Evolutionary conservation across 2,113 vertebrate genomes (phyloP), one percentile per base, ranked within the genome.

Genomic region (Cyrtonyx montezumae): DNA sequence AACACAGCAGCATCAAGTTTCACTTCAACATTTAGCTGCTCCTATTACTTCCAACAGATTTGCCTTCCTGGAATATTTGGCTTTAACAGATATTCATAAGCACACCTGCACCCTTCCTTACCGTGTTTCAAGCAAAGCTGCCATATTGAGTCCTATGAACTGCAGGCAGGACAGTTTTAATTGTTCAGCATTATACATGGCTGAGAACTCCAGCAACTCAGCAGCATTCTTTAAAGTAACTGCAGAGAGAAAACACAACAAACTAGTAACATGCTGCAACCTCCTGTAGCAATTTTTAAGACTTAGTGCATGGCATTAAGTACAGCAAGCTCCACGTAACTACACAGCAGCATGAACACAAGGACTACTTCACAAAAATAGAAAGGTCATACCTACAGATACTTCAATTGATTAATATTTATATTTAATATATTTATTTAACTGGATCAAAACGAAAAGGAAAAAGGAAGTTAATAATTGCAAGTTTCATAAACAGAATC

Each of bases 201-300:
- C 96, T 63, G 99, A 97, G 96, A 99, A 99, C 95, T 99, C 99
- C 97, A 99, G 95, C 34, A 99, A 97, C 96, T 99, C 99, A 1
- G 99, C 98, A 87, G 98, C 98, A 37, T 99, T 99, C 97, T 99
- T 99, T 89, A 99, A 97, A 26, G 99, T 99, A 95, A 99, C 99
- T 99, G 96, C 42, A 91, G 94, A 94, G 74, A 89, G 76, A 70
- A 61, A 83, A 91, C 22, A 84, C 74, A 84, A 80, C 22, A 59
- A 56, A 73, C 4, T 42, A 11, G 13, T 18, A 34, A 76, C 0
- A 1, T 8, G 28, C 25, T 81, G 8, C 28, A 80, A 5, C 25
- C 59, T 12, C 51, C 84, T 5, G 9, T 5, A 88, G 23, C 17
- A 11, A 1, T n/a, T 70, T 82, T 87, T 46, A 67, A 77, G 32